Evolutionary conservation across 2,797 vertebrate genomes (phyloP).

Genomic region (Sitta carolinensis): DNA sequence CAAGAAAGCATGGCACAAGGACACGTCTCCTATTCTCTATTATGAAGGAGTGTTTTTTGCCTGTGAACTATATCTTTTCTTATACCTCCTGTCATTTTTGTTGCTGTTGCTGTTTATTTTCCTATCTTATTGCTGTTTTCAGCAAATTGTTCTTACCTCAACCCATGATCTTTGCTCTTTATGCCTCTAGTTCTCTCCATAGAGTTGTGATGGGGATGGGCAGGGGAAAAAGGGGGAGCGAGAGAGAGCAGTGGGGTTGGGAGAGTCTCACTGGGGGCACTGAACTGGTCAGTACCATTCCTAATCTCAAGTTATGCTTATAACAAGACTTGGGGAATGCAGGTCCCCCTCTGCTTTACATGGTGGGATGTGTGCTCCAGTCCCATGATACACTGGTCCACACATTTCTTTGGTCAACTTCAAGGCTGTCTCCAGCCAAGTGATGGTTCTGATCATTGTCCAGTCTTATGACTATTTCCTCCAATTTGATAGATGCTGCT

Average conservation of each 20-base stretch:
- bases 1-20: background rate
- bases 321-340: background rate
- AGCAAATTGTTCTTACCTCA: background rate
- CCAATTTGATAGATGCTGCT: background rate
- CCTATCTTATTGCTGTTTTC: background rate
- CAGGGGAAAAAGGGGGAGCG: fast-evolving
- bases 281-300: background rate
- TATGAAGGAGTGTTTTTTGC: background rate
- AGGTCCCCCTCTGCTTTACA: background rate
- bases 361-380: background rate
- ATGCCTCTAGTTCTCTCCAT: background rate
- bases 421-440: background rate
- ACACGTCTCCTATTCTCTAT: fast-evolving
- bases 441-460: background rate
- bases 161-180: background rate
- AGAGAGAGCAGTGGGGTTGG: background rate
- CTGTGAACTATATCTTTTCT: background rate
- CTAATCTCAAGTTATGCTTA: background rate
- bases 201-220: background rate
- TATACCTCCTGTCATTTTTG: background rate
- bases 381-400: background rate
- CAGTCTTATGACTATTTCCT: background rate
- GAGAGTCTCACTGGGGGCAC: background rate
- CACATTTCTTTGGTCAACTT: background rate
- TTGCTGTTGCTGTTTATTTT: background rate